A percentile compares a stretch with the other conserved stretches of the same genome.
Conservation (phyloP, 2,888 invertebrate genomes). For the Drosophila aldrichi region DNA sequence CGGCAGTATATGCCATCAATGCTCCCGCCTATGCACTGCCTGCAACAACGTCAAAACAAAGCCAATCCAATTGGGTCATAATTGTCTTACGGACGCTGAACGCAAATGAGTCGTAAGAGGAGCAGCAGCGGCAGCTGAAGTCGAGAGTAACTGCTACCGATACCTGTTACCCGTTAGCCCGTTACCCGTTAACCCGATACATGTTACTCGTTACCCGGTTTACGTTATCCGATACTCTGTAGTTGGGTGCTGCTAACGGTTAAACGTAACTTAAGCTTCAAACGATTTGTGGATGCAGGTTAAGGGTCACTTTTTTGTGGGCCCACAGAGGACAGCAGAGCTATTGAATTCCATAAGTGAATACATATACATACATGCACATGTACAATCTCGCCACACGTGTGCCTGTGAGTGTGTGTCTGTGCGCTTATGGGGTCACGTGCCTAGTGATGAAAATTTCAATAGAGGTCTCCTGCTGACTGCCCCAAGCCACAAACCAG, state of each 20-base stretch:
- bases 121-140: constrained; percentile 21
- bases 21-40: no score
- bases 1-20: not conserved
- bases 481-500: not conserved
- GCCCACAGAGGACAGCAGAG: not conserved
- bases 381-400: not conserved
- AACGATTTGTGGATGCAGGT: constrained; percentile 21
- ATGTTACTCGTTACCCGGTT: not conserved
- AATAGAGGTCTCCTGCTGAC: not conserved
- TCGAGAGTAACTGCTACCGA: constrained; percentile 6
- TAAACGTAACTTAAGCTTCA: not conserved
- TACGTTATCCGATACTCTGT: no score
- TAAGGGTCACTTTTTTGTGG: constrained; percentile 32
- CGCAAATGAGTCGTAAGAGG: constrained; percentile 71
- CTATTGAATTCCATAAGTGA: not conserved
- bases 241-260: not conserved
- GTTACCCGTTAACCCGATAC: not conserved
- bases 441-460: not conserved
- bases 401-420: not conserved
- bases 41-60: no score
- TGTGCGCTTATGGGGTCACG: not conserved
- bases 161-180: not conserved
- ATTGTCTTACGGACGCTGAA: constrained; percentile 75
- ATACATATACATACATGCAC: not conserved
- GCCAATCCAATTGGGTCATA: constrained; percentile 70